Base-by-base conservation (phyloP, 1,140 invertebrate species). In the Achatina immaculata region DNA sequence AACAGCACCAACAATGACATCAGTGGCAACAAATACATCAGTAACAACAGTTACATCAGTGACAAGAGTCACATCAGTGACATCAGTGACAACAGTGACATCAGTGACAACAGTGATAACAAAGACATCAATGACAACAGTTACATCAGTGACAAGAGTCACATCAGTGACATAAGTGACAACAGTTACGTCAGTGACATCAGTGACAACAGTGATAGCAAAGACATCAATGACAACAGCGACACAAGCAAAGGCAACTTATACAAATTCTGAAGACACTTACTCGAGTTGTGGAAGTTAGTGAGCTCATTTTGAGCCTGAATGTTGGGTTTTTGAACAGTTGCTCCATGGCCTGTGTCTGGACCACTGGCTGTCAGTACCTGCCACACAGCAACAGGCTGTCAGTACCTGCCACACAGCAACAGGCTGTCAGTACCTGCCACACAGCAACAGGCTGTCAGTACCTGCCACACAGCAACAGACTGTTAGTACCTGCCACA, bases 271-370 rank as follows among this genome's bases (percentile, higher is more conserved):
- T n/a, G n/a, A 45, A 19, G 7, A 9, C 43, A 74, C 72, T 74
- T 74, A 74, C 72, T 28, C 72, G 19, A 1, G 72, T 74, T 1
- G 42, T 45, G n/a, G 72, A 45, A 19, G 72, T 28, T n/a, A 74
- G 28, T 19, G 42, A 48, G 40, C 28, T 51, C 28, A 74, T 74
- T 48, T 51, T 74, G 19, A 31, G 28, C 45, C 45, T 51, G 38
- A 74, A 74, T 9, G 45, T 51, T 36, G 72, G 72, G 21, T 74
- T 74, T 45, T 74, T 42, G 28, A 74, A n/a, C 72, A 74, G 43
- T 6, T 48, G 45, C 45, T 74, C 72, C 72, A 74, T 74, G 16
- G 2, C n/a, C n/a, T n/a, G n/a, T n/a, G n/a, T n/a, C 51, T 55
- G 14, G 51, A 55, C 51, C 51, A 16, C 51, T 55, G 51, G 51